Conservation (phyloP, 2,113 vertebrate species). For the Pampusana beccarii region DNA sequence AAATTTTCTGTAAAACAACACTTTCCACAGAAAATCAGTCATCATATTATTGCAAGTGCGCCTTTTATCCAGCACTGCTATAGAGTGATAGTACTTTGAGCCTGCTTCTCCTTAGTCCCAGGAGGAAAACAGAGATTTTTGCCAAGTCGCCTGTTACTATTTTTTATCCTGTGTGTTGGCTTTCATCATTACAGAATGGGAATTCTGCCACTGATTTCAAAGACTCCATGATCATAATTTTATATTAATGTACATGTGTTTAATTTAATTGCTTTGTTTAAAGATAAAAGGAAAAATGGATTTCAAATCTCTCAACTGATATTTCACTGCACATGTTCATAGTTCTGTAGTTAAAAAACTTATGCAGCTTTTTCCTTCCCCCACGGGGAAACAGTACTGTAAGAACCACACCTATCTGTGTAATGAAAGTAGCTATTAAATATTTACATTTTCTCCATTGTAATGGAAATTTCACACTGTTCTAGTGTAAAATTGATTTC, state of each 20-base stretch:
- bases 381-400: constrained; percentile 15
- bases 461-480: constrained; percentile 50
- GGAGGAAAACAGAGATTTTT: constrained; percentile 44
- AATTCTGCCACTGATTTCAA: constrained; percentile 63
- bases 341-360: not conserved
- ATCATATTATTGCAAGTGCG: not conserved
- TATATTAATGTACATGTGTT: constrained; percentile 58
- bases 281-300: constrained; percentile 57
- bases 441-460: constrained; percentile 55
- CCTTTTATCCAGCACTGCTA: not conserved
- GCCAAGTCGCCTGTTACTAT: constrained; percentile 53
- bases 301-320: constrained; percentile 50
- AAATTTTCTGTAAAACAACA: not conserved
- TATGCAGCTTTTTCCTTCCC: constrained; percentile 37
- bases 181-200: constrained; percentile 57
- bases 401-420: constrained; percentile 45
- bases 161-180: constrained; percentile 41
- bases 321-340: constrained; percentile 47
- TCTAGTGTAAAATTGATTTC: constrained; percentile 27
- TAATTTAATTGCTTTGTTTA: constrained; percentile 63
- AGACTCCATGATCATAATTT: constrained; percentile 42
- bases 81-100: not conserved
- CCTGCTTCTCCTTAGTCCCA: constrained; percentile 11
- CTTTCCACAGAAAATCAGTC: not conserved
- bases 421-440: constrained; percentile 58